Evolutionary conservation across 1,140 invertebrate genomes (phyloP), one percentile per base, ranked within the genome.

Genomic region (Ceratoteleas bidentatus): DNA sequence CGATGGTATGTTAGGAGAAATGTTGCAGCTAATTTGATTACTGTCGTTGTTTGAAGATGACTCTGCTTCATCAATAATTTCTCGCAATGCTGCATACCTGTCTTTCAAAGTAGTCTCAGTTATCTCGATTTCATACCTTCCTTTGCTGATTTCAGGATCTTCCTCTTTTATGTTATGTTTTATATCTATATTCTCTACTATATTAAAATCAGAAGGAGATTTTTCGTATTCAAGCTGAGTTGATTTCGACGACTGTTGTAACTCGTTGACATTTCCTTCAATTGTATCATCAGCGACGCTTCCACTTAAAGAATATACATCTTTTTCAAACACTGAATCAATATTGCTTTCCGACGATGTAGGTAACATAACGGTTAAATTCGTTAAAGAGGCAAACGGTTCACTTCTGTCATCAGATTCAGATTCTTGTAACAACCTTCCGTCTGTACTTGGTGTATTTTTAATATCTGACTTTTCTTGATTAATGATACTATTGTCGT

Each of bases 11-110:
- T 45, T 73, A 9, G 84, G 72, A 6, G 75, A 83, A 24, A 70
- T 66, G 38, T 68, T 57, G 54, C 84, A 84, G 13, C 45, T 78
- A 7, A 76, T 9, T 45, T 85, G 73, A 62, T 84, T 79, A 1
- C 50, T 84, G 6, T 88, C 86, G 15, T 15, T 70, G 32, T 81
- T 87, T 0, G 73, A 16, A 4, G 60, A 53, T 5, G 53, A 32
- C 45, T 89, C 89, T 0, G 83, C 85, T 47, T 90, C 88, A 2
- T 86, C 88, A 9, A 90, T 90, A 24, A 91, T 91, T 45, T 91
- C 89, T 0, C 90, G 74, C 9, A 91, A 61, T 0, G 90, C 89
- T 5, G 90, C 90, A 68, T 91, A 91, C 56, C 85, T 87, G 79
- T 91, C 90, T 65, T 85, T 91, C 1, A 87, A 87, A 9, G 84